Percentiles rank a stretch among this genome's conserved stretches.
phyloP scores from a whole-genome alignment of 2,113 vertebrate species.

The Setophaga petechia region DNA sequence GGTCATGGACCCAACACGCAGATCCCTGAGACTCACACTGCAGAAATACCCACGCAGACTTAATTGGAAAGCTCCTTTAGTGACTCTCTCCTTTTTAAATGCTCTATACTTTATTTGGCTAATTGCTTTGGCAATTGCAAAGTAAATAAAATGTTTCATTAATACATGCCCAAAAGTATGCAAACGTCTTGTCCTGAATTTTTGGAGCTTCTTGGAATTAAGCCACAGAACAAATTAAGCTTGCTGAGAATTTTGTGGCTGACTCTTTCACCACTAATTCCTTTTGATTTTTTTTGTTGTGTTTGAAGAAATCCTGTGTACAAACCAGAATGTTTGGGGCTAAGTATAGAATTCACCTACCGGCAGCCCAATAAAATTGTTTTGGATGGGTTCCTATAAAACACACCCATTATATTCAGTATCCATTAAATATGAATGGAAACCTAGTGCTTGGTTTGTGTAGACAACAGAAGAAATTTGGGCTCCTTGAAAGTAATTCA shows the following conservation, averaged over 20 bases:
- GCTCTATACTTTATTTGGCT: constrained; percentile 35
- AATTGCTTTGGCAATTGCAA: constrained; percentile 52
- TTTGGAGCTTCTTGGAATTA: constrained; percentile 11
- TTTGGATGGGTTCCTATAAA: background rate
- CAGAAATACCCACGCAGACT: background rate
- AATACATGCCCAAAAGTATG: constrained; percentile 41
- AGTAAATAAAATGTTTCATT: constrained; percentile 52
- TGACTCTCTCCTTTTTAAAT: background rate
- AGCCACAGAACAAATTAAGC: constrained; percentile 43
- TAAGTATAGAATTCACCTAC: constrained; percentile 24
- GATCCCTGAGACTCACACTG: background rate
- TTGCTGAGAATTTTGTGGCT: constrained; percentile 44
- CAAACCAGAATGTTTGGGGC: background rate
- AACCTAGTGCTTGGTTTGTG: background rate
- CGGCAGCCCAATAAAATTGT: background rate
- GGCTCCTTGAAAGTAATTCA: background rate
- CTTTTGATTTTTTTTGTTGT: background rate
- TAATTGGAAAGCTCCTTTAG: constrained; percentile 20
- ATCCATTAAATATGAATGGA: background rate
- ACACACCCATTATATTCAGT: background rate
- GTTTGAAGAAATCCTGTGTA: background rate
- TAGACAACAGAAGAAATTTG: background rate
- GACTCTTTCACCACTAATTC: constrained; percentile 26
- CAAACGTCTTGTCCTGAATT: constrained; percentile 13
- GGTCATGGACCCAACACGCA: background rate